Base-by-base conservation (phyloP, 2,888 invertebrate species). In the Ormyrus rosae region DNA sequence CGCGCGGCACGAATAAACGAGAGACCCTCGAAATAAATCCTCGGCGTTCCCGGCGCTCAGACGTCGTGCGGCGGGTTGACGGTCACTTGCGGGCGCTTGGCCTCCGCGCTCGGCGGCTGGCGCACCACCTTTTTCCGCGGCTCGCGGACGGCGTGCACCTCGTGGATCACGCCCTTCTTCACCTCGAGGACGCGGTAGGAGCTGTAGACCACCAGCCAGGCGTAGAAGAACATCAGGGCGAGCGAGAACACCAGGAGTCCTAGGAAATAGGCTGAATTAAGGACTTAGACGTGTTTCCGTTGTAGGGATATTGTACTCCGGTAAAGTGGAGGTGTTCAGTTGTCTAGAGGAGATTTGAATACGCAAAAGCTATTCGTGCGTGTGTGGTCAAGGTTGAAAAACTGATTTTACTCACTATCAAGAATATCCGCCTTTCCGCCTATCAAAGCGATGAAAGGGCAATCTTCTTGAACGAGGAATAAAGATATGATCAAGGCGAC, bases 171-270 rank as follows among this genome's bases (percentile, higher is more conserved):
- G 53, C 89, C 89, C 73, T 89, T 90, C 72, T 90, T 90, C 48
- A 86, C 85, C 55, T 91, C 90, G 51, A 91, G 86, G 78, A 88
- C 89, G 74, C 89, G 87, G 83, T 91, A 91, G 65, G 90, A 89
- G 67, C 91, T 91, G 84, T 91, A 91, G 3, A 91, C 91, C 7
- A 91, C 90, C 64, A 91, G 87, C 89, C 91, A 91, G 75, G 89
- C 84, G 85, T 91, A 91, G 79, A 91, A 87, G 68, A 87, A 86
- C 19, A 87, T 81, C 19, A 86, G 83, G 7, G 88, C 86, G 11
- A 87, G 78, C n/a, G 85, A 81, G 5, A 88, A 79, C 6, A 87
- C 84, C 61, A 88, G 76, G 10, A 89, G 72, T 51, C 88, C 90
- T 90, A 34, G 81, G 7, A 85, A 85, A 48, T 53, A 8, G n/a